Evolutionary conservation across 2,888 invertebrate genomes (phyloP), one percentile per base, ranked within the genome.

Genomic region (Danaus chrysippus): DNA sequence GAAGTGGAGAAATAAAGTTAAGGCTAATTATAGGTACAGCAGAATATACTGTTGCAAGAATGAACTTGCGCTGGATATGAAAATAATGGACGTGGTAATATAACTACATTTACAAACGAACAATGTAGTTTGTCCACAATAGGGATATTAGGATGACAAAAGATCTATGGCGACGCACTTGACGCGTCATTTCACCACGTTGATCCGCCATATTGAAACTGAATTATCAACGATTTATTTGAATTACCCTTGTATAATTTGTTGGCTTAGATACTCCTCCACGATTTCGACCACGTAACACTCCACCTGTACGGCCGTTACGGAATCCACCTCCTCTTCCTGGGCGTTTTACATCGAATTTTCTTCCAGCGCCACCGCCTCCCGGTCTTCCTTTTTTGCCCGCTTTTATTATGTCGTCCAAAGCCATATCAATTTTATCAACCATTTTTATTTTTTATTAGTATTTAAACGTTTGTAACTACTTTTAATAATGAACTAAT

Each of bases 341-440:
- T 64, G 85, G 76, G 80, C 76, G 81, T 67, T 77, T 83, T 11
- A 74, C 73, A 72, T 86, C 86, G 76, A 90, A 90, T 73, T 90
- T 89, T 73, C 90, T 87, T 81, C 87, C 92, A 76, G 86, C 92
- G 73, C 93, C 91, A 61, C 92, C 90, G 56, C 93, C 92, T 56
- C 93, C 91, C 70, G 93, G 92, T 69, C 94, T 91, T 68, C 94
- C 93, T 66, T 92, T 92, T 88, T 95, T 96, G 74, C 93, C 95
- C 78, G 94, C 94, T 91, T 96, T 98, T 76, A 99, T 99, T 66
- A 99, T 98, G 74, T 99, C 99, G 84, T 99, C 99, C 73, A 99
- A 93, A 79, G 98, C 98, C 96, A 98, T 96, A 88, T 99, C 98
- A 86, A 99, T 96, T 92, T 96, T 97, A 81, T 97, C 97, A 76